Percentiles rank a stretch among this genome's conserved stretches.
These are phyloP conservation scores for Galeopsomyia nigrocyanea DNA, from an alignment of 2,888 invertebrate genomes.

Conservation along the genomic window DNA sequence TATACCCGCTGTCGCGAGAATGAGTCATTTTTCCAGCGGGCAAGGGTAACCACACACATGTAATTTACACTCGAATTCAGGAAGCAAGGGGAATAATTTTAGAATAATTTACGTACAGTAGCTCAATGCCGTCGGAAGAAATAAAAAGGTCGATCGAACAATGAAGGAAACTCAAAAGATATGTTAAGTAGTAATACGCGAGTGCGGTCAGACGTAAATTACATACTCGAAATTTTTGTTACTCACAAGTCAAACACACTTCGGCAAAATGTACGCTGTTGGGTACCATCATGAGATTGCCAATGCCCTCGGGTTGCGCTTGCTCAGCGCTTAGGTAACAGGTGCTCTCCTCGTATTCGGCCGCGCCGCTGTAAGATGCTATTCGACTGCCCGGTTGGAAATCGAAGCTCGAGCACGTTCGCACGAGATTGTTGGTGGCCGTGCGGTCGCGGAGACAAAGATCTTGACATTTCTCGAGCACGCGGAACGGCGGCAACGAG, in stretches of 20 bases:
- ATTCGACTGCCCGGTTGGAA: slow-evolving; percentile 91
- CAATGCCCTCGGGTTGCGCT: slow-evolving; percentile 89
- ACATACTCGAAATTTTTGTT: background rate
- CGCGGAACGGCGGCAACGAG: slow-evolving; percentile 87
- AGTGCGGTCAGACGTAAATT: slow-evolving; percentile 3
- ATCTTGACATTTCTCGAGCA: slow-evolving; percentile 90
- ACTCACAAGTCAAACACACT: slow-evolving; percentile 90
- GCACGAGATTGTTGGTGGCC: slow-evolving; percentile 83
- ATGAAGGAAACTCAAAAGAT: no score
- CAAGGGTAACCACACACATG: no score
- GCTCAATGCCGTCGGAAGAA: no score
- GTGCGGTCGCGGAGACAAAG: slow-evolving; percentile 85
- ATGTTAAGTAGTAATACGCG: slow-evolving; percentile 3
- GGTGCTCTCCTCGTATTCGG: slow-evolving; percentile 90
- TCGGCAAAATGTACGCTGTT: slow-evolving; percentile 93
- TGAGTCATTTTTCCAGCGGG: no score
- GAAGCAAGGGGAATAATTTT: no score
- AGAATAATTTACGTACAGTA: no score
- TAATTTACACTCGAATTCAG: no score
- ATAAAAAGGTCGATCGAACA: no score
- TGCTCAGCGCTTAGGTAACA: slow-evolving; percentile 89
- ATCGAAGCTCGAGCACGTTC: slow-evolving; percentile 90
- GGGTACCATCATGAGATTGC: slow-evolving; percentile 88
- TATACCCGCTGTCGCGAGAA: no score
- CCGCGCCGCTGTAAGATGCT: slow-evolving; percentile 82